These are phyloP conservation scores for Silurus aristotelis DNA, from an alignment of 2,797 vertebrate genomes.

Conservation along the genomic window DNA sequence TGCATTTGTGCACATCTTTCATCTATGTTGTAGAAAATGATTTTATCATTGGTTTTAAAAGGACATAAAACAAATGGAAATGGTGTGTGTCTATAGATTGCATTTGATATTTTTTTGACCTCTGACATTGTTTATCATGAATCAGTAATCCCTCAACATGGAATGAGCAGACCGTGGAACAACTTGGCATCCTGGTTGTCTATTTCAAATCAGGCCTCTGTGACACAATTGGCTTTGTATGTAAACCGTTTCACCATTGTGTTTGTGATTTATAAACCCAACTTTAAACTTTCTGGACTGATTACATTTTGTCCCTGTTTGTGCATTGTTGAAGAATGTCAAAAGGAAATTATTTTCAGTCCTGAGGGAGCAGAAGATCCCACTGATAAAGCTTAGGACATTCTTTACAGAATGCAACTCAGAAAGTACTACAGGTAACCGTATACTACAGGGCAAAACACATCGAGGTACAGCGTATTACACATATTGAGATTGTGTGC, in stretches of 20 bases:
- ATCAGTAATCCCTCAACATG: constrained; percentile 49
- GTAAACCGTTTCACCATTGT: constrained; percentile 10
- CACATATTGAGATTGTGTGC: neutral
- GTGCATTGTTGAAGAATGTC: constrained; percentile 45
- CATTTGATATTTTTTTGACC: neutral
- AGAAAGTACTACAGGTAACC: constrained; percentile 3
- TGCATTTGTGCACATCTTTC: neutral
- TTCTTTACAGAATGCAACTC: neutral
- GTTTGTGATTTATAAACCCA: no score
- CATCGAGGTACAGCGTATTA: neutral
- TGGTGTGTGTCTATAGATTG: neutral
- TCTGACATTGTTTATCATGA: constrained; percentile 15
- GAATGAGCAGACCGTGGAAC: no score
- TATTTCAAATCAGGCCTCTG: constrained; percentile 63
- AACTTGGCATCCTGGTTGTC: constrained; percentile 61
- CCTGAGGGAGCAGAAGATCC: neutral
- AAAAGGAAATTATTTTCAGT: neutral
- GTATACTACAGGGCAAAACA: neutral
- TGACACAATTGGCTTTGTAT: constrained; percentile 52
- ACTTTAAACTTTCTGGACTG: neutral
- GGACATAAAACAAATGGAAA: neutral
- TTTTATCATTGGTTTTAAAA: neutral
- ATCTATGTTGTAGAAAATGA: neutral
- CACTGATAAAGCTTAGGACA: neutral
- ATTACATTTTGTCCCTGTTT: neutral